These are phyloP conservation scores for Acanthaster planci DNA, from an alignment of 35 echinoderm and acorn worm genomes.

Conservation along the genomic window DNA sequence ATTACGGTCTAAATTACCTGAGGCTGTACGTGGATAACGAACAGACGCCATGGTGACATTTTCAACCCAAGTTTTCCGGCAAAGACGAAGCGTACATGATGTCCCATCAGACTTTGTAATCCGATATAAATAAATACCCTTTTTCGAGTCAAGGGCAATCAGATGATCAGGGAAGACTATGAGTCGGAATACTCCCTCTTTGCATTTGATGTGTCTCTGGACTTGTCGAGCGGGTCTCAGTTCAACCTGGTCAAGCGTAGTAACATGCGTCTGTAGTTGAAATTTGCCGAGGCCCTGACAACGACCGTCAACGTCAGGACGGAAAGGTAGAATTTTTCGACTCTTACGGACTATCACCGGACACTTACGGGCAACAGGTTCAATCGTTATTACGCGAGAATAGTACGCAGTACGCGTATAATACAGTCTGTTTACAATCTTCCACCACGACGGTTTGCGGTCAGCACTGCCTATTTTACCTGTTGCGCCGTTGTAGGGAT, in stretches of 20 bases:
- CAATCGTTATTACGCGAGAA: not conserved
- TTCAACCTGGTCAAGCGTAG: constrained; percentile 39
- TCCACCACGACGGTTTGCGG: constrained; percentile 39
- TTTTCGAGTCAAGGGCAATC: constrained; percentile 17
- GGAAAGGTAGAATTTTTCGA: constrained; percentile 43
- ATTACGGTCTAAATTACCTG: constrained; percentile 50
- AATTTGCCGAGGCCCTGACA: constrained; percentile 22
- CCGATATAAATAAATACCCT: constrained; percentile 38
- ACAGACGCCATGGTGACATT: constrained; percentile 41
- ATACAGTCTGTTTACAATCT: constrained; percentile 15
- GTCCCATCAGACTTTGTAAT: constrained; percentile 55
- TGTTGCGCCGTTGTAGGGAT: constrained; percentile 19
- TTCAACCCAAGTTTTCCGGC: constrained; percentile 46
- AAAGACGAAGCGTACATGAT: constrained; percentile 30
- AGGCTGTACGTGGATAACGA: constrained; percentile 47
- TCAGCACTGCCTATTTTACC: constrained; percentile 56
- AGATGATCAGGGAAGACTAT: constrained; percentile 39
- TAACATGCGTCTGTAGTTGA: constrained; percentile 42
- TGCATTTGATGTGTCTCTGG: constrained; percentile 54
- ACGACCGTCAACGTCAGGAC: constrained; percentile 39
- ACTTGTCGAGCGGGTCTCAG: constrained; percentile 39
- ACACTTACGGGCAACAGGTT: not conserved
- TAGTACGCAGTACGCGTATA: not conserved
- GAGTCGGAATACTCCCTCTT: constrained; percentile 45
- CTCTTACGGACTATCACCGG: constrained; percentile 44